Conservation (phyloP, 2,113 vertebrate genomes). For the Saguinus midas region DNA sequence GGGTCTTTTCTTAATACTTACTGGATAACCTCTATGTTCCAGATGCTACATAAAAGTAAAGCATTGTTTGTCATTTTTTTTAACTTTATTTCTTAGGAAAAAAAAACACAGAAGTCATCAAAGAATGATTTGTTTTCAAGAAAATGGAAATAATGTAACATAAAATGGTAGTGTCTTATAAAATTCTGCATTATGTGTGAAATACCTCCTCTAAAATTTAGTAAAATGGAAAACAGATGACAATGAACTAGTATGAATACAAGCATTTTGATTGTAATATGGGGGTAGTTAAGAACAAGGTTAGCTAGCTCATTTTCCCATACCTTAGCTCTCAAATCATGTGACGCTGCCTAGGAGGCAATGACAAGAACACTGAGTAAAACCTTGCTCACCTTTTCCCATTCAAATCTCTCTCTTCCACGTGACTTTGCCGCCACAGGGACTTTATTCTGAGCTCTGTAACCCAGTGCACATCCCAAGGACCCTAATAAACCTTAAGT, state of each 20-base stretch:
- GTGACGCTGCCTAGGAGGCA: not conserved
- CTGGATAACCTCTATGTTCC: not conserved
- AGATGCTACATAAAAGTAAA: not conserved
- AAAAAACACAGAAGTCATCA: not conserved
- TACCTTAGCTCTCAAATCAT: not conserved
- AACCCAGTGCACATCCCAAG: not conserved
- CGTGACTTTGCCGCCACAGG: not conserved
- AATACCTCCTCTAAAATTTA: not conserved
- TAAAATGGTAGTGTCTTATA: not conserved
- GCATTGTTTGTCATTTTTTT: not conserved
- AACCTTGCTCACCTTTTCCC: not conserved
- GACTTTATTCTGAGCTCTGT: not conserved
- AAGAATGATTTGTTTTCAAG: conserved; percentile 25
- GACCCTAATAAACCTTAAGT: not conserved
- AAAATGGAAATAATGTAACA: not conserved
- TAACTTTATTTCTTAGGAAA: conserved; percentile 19
- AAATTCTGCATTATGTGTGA: not conserved
- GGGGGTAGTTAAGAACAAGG: not conserved
- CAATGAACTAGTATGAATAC: not conserved
- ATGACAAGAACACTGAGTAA: not conserved
- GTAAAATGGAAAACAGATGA: not conserved
- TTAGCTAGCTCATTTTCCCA: not conserved
- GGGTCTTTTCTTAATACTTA: conserved; percentile 23
- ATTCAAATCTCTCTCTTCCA: not conserved
- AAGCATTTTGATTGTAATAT: not conserved